Percentiles rank a stretch among this genome's conserved stretches.
Conservation (phyloP, 2,888 invertebrate species). For the Nycteola revayana region DNA sequence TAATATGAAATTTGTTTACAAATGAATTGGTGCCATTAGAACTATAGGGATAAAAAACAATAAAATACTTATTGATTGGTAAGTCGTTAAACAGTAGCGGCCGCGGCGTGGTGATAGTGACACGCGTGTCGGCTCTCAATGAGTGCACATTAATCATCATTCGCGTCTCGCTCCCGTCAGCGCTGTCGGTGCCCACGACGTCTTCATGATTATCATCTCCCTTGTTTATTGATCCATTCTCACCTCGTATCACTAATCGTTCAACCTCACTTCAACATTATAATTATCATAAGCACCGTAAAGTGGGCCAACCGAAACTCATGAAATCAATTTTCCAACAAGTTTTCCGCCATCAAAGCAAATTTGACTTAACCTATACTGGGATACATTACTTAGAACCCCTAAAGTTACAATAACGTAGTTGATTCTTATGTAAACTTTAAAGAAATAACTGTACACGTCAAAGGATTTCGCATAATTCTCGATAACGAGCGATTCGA, state of each 20-base stretch:
- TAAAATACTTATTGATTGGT: too few species aligned
- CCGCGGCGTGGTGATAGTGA: conserved; percentile 5
- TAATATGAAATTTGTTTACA: too few species aligned
- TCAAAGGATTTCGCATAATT: conserved; percentile 79
- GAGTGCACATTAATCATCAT: conserved; percentile 37
- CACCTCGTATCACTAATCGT: conserved; percentile 7
- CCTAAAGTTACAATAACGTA: conserved; percentile 35
- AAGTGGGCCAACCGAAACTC: conserved; percentile 25
- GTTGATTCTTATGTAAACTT: conserved; percentile 45
- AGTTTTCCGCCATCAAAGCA: conserved; percentile 34
- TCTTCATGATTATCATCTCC: conserved; percentile 25
- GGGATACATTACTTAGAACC: conserved; percentile 30
- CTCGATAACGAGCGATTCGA: conserved; percentile 74
- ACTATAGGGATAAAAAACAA: too few species aligned
- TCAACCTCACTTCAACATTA: conserved; percentile 10
- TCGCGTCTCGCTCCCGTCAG: conserved; percentile 28
- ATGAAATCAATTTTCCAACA: conserved; percentile 33
- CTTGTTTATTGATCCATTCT: conserved; percentile 10
- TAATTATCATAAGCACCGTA: conserved; percentile 32
- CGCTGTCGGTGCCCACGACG: conserved; percentile 20
- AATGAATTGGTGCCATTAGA: too few species aligned
- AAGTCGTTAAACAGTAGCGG: too few species aligned
- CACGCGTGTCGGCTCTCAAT: conserved; percentile 14
- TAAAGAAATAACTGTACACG: conserved; percentile 56
- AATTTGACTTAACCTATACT: conserved; percentile 32